A percentile compares a stretch with the other conserved stretches of the same genome.
Evolutionary conservation across 2,113 vertebrate species (phyloP).

Genomic region (Nannobrachium achirus): DNA sequence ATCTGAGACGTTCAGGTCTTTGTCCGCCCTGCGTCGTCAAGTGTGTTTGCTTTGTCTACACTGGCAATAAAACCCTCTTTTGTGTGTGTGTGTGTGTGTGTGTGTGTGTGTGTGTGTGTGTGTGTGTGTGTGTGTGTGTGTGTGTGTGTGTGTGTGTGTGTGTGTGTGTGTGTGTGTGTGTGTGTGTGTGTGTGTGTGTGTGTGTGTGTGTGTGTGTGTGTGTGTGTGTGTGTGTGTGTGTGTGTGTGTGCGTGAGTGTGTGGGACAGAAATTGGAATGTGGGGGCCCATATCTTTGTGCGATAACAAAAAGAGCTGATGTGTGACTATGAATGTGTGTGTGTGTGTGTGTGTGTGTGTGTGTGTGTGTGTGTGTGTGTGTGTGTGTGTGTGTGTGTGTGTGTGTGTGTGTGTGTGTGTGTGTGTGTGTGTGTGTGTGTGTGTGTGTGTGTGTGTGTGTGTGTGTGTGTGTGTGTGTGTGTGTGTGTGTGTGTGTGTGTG

Average conservation of each 20-base stretch:
- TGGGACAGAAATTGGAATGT: constrained; percentile 31
- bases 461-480: background rate
- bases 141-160: constrained; percentile 25
- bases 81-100: constrained; percentile 26
- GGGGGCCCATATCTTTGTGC: constrained; percentile 17
- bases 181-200: constrained; percentile 11
- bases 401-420: background rate
- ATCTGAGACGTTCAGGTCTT: constrained; percentile 6
- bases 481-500: background rate
- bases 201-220: constrained; percentile 12
- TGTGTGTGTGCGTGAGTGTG: background rate
- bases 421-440: background rate
- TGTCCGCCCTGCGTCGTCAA: constrained; percentile 50
- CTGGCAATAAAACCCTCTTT: background rate
- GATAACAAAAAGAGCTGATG: constrained; percentile 53
- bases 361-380: background rate
- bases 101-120: constrained; percentile 21
- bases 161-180: constrained; percentile 18
- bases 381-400: constrained; percentile 6
- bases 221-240: background rate
- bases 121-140: constrained; percentile 4
- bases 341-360: background rate
- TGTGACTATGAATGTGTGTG: constrained; percentile 39
- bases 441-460: background rate
- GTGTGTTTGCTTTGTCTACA: constrained; percentile 67